phyloP scores from a whole-genome alignment of 2,113 vertebrate species.

The Camelus bactrianus region DNA sequence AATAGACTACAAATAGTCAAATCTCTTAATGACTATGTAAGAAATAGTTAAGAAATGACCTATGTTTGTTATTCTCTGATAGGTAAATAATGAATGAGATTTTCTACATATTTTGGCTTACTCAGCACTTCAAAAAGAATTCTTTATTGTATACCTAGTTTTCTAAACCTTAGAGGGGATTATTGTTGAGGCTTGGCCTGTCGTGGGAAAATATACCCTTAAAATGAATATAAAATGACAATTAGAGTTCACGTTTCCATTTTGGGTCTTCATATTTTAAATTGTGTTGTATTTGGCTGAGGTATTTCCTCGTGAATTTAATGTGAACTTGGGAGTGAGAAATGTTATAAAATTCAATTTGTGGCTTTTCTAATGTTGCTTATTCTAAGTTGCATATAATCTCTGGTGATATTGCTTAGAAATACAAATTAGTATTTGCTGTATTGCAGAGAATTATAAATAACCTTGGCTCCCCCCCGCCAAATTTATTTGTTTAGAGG shows the following conservation, averaged over 20 bases:
- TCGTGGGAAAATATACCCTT: background rate
- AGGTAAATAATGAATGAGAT: background rate
- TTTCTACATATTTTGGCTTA: slow-evolving; percentile 22
- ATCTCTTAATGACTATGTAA: background rate
- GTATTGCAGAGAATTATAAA: background rate
- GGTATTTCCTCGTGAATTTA: background rate
- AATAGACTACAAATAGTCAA: background rate
- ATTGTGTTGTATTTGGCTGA: background rate
- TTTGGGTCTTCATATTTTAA: slow-evolving; percentile 17
- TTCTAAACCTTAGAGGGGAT: background rate
- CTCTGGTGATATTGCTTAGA: background rate
- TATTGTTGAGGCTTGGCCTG: background rate
- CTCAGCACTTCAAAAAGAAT: background rate
- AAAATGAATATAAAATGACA: background rate
- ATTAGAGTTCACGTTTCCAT: background rate
- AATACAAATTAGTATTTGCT: background rate
- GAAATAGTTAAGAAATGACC: background rate
- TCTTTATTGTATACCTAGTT: background rate
- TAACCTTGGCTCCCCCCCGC: background rate
- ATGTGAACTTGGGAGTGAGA: background rate
- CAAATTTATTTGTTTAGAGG: background rate
- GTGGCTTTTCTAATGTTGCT: slow-evolving; percentile 35
- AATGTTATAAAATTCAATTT: slow-evolving; percentile 17
- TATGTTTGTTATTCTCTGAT: background rate
- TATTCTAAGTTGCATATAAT: background rate